Evolutionary conservation across 2,888 invertebrate species (phyloP), one percentile per base, ranked within the genome.

Genomic region (Iselma pallidipennis): DNA sequence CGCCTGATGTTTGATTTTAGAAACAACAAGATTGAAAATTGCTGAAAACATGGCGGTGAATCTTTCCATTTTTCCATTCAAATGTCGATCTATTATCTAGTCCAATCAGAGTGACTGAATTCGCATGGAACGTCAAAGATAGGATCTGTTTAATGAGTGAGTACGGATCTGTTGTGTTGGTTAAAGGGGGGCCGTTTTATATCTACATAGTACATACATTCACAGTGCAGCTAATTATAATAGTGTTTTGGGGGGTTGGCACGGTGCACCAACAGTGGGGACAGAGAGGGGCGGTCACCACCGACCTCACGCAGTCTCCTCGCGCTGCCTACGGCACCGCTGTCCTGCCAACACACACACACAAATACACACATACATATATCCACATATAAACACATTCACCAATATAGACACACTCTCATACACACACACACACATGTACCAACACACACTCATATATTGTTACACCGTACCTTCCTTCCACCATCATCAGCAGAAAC

Each of bases 281-380:
- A 76, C 75, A 76, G 76, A 76, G 78, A 79, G 76, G 76, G 79
- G 78, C 78, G 78, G 77, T 79, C 80, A 80, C 80, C 78, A 76
- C 77, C 81, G 80, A 76, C 80, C 81, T 77, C 80, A 81, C 80
- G 81, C 81, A 81, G 79, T 80, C 80, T 81, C 77, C 79, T 78
- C 77, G 76, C 76, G 78, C 76, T 76, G 77, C 78, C 78, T 76
- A 79, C 82, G 81, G 82, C 80, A 82, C 82, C 81, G 82, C 77
- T 78, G 77, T 76, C 78, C 79, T 74, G 75, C 69, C 79, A 82
- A 67, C 67, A 68, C 69, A 72, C 68, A 69, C 71, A 74, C 75
- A 81, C 82, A 71, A 65, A 65, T 68, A 73, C 69, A 45, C 45
- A 69, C 71, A 66, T 23, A 45, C 23, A 19, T 12, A 21, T 45